A percentile compares a stretch with the other conserved stretches of the same genome.
Evolutionary conservation across 2,797 vertebrate species (phyloP).

Genomic region (Darevskia nairensis): DNA sequence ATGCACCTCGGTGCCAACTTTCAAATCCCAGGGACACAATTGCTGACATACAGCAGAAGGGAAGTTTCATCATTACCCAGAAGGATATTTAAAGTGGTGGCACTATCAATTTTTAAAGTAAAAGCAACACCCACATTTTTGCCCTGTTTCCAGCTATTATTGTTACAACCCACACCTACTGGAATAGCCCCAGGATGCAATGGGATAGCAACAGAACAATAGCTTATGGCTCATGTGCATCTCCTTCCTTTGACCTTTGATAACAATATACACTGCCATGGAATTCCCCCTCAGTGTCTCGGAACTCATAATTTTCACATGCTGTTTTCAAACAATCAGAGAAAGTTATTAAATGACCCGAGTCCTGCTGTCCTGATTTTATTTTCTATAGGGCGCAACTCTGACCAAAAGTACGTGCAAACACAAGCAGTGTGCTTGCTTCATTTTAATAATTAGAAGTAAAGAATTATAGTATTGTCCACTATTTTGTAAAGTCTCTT

Average conservation of each 20-base stretch:
- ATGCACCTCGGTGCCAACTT: conserved; percentile 80
- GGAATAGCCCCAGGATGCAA: background rate
- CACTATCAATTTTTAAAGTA: conserved; percentile 30
- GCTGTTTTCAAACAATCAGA: background rate
- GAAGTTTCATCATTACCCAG: conserved; percentile 74
- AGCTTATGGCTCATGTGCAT: background rate
- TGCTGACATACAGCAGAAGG: conserved; percentile 70
- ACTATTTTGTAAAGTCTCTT: background rate
- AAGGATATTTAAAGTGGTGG: conserved; percentile 70
- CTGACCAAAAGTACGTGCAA: background rate
- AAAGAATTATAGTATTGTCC: background rate
- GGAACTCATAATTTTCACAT: background rate
- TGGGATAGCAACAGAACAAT: background rate
- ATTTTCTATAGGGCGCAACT: background rate
- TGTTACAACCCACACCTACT: background rate
- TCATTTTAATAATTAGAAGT: background rate
- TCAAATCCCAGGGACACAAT: conserved; percentile 78
- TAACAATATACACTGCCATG: background rate
- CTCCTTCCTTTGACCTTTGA: background rate
- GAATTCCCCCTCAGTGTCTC: background rate
- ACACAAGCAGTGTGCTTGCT: background rate
- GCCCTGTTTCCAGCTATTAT: background rate
- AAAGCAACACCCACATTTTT: fast-evolving
- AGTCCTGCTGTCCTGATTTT: background rate
- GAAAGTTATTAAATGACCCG: background rate